Evolutionary conservation across 2,888 invertebrate species (phyloP), one percentile per base, ranked within the genome.

Genomic region (Eilema caniola): DNA sequence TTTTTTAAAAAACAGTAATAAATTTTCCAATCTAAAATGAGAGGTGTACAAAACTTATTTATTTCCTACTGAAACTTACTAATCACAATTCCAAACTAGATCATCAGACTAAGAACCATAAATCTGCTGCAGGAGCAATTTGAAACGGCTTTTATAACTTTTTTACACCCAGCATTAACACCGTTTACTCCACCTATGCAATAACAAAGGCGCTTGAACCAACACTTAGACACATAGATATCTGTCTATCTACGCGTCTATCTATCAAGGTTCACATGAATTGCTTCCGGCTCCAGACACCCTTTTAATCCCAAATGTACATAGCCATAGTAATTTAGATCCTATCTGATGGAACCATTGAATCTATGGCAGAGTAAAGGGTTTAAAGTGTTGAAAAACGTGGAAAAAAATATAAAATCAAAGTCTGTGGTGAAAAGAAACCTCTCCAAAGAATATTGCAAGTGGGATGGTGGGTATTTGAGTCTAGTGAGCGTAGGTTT

Each of bases 271-370:
- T 76, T 75, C 76, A 77, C 79, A 79, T 79, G 76, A 78, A 79
- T 80, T 81, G 82, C 93, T 92, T 81, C 84, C 76, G 91, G 92
- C 90, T 77, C 83, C 93, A 94, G 93, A 94, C 93, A 92, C 93
- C 93, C 92, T 89, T 93, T 93, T 92, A 92, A 93, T 93, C 92
- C 91, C 88, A 89, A 89, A 92, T 92, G 93, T 90, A 90, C 92
- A 91, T 89, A 90, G 88, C 90, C 89, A 86, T 84, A 87, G 92
- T 92, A 93, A 93, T 94, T 94, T 93, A 93, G 93, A 93, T 93
- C 89, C 88, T 92, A 93, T 94, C 93, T 86, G 85, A 86, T 88
- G 88, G 89, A 81, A 83, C 88, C 91, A 90, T 91, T 91, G 91
- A 91, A 89, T 92, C 88, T 89, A 85, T 86, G 86, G 84, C 76